Conservation (phyloP, 2,888 invertebrate species). For the Mimachlamys varia region DNA sequence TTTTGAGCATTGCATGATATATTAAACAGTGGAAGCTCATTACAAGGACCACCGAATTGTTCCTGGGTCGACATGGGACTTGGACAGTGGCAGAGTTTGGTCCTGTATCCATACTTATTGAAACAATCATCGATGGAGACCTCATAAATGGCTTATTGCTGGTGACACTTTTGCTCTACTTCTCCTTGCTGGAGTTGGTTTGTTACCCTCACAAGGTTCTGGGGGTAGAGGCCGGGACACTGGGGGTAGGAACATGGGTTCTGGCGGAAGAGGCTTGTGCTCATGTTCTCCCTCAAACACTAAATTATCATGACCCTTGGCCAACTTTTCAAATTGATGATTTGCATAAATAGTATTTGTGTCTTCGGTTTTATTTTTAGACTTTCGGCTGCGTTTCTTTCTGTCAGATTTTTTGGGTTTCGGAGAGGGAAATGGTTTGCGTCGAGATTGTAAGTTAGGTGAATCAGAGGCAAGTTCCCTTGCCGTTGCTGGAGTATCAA, state of each 20-base stretch:
- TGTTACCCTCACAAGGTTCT: background rate
- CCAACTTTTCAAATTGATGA: slow-evolving; percentile 10
- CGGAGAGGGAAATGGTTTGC: background rate
- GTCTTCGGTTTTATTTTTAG: background rate
- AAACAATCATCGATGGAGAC: background rate
- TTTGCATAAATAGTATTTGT: background rate
- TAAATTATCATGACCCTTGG: background rate
- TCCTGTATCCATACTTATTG: background rate
- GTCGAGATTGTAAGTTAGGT: background rate
- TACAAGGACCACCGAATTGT: no score
- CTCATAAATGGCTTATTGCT: background rate
- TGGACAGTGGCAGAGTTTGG: no score
- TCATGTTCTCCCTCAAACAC: background rate
- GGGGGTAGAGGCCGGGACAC: background rate
- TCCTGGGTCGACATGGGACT: no score
- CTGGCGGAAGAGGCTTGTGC: background rate
- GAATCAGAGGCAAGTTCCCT: background rate
- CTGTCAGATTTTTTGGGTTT: background rate
- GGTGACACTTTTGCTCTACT: background rate
- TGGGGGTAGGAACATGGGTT: background rate
- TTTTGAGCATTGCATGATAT: no score
- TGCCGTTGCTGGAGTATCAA: background rate
- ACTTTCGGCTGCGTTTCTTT: slow-evolving; percentile 19
- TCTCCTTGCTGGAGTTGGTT: background rate
- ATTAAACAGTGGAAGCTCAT: no score